Evolutionary conservation across 2,888 invertebrate genomes (phyloP).

Genomic region (Carterocephalus palaemon): DNA sequence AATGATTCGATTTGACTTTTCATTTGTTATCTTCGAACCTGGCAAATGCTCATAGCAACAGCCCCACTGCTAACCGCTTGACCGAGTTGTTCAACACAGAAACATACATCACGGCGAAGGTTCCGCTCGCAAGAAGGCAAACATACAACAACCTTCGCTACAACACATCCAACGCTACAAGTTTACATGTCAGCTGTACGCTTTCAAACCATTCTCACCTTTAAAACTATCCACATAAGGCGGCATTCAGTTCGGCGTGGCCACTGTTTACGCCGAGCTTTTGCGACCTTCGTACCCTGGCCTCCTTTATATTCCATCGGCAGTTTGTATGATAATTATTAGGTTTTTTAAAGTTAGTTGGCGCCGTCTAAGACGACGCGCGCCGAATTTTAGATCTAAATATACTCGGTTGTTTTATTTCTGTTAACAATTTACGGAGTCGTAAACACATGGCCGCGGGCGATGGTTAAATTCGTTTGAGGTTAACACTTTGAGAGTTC

Average conservation of each 20-base stretch:
- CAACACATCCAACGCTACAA: slow-evolving; percentile 5
- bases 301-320: slow-evolving; percentile 32
- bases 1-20: too few relatives aligned
- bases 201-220: background rate
- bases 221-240: background rate
- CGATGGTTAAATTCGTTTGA: slow-evolving; percentile 8
- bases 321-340: slow-evolving; percentile 36
- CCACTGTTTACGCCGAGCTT: background rate
- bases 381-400: slow-evolving; percentile 26
- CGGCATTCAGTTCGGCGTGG: background rate
- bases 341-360: slow-evolving; percentile 31
- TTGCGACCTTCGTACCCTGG: slow-evolving; percentile 18
- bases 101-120: slow-evolving; percentile 19
- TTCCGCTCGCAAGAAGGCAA: slow-evolving; percentile 23
- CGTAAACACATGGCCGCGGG: slow-evolving; percentile 3
- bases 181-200: background rate
- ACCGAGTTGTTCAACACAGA: slow-evolving; percentile 2
- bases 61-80: background rate
- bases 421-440: slow-evolving; percentile 1
- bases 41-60: too few relatives aligned
- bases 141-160: slow-evolving; percentile 22
- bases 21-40: too few relatives aligned
- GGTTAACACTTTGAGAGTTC: slow-evolving; percentile 3
- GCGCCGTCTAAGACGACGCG: slow-evolving; percentile 29
- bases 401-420: slow-evolving; percentile 18